Base-by-base conservation (phyloP, 2,113 vertebrate genomes). In the Erythrolamprus reginae region DNA sequence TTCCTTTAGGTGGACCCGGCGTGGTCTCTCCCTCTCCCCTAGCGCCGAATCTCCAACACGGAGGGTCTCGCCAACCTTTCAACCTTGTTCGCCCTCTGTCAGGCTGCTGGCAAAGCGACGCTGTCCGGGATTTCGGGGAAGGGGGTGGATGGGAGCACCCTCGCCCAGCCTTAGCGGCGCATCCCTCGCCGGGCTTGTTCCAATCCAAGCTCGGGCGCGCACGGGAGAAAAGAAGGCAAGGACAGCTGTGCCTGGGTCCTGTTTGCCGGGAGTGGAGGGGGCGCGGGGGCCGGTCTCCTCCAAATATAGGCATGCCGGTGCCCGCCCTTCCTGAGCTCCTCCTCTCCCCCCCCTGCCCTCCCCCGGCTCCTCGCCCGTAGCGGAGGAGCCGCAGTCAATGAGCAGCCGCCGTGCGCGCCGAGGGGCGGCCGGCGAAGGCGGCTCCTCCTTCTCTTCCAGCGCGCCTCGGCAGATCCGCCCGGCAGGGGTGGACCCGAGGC, bases 341-440 rank as follows among this genome's bases (percentile, higher is more conserved):
- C 55, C 93, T 77, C 86, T 21, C 84, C 82, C 77, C 86, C 24
- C 84, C 86, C 10, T 2, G n/a, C n/a, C n/a, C n/a, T 42, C 93
- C 77, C 26, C 45, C 90, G 15, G 89, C 12, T 19, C 1, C 53
- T 51, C 89, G 85, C 89, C 56, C 42, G 89, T 24, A 58, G 83
- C 84, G 84, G 56, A 89, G 93, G 92, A 28, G 93, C 95, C 84
- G 94, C 95, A 95, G 90, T 94, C 95, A 92, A 93, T 93, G 95
- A 91, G 89, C 90, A 83, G 91, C 93, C 82, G 88, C 13, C 24
- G 33, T 15, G 70, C 52, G 53, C 26, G 65, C 33, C 48, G 33
- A 53, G 89, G 88, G 48, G 53, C 53, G 90, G 70, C 23, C 13
- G 53, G 7, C 10, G 10, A 33, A 19, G 45, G 45, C 83, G 7